Base-by-base conservation (phyloP, 2,797 vertebrate genomes). In the Pseudotriccus pelzelni region DNA sequence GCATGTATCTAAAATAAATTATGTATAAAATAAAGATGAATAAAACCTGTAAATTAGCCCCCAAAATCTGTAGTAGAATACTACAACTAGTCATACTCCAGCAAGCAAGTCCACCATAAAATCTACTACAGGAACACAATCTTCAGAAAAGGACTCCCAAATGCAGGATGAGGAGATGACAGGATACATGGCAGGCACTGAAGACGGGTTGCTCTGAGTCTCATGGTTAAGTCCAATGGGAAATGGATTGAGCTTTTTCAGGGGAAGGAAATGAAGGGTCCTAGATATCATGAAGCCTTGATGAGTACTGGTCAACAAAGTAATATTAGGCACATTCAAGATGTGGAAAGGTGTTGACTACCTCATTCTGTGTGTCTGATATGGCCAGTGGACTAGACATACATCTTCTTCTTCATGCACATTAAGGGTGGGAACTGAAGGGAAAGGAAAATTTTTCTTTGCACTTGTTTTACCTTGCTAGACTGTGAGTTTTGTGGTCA, bases 141-240 rank as follows among this genome's bases (percentile, higher is more conserved):
- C 41, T 75, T 92, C 78, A 75, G 19, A 85, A 64, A 58, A 28
- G 4, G 2, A 47, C 53, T 72, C 34, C 18, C 16, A 86, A 89
- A 78, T 23, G n/a, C 17, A 47, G 36, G 49, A 32, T 27, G 16
- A 25, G 21, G 28, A 83, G 8, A 7, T 59, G 53, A 70, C 24
- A 60, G 78, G 20, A 7, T 46, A 13, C 0, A 0, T 66, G 21
- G 3, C 9, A 41, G 25, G 4, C 39, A 25, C 14, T 76, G 37
- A 28, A 49, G 23, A 39, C 4, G 1, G 10, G 4, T 21, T 52
- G 9, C 22, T 72, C 76, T 92, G 72, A 66, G 18, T 63, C 1
- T 58, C 1, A 8, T 62, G 43, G 16, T 62, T 83, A 80, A 88
- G 39, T 37, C 3, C 18, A 24, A 17, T 6, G 7, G 37, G 23